Base-by-base conservation (phyloP, 2,113 vertebrate genomes). In the Labeo catla region DNA sequence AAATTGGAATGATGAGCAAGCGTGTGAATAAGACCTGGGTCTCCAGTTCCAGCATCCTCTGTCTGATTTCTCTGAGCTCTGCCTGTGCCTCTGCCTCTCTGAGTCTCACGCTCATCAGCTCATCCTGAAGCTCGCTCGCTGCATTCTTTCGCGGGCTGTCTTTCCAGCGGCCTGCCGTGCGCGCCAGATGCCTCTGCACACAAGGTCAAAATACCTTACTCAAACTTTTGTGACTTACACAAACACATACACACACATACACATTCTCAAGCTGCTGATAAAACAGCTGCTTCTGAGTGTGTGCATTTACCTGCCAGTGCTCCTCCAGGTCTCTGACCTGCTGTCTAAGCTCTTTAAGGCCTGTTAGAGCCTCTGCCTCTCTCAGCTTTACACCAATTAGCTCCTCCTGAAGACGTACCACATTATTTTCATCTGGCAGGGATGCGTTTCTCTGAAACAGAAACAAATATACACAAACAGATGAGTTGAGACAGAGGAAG, bases 361-460 rank as follows among this genome's bases (percentile, higher is more conserved):
- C 96, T 45, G 94, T 97, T 76, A 98, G 45, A 87, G 98, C 97
- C 92, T 99, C 98, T 0, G 96, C 97, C 93, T 99, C 98, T 90
- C 98, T 94, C 84, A 99, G 90, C 92, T 98, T 99, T 87, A 97
- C 96, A 4, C 96, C 97, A 1, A 99, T 99, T 87, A 99, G 93
- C 89, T 99, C 98, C 88, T 99, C 98, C 89, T 99, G 98, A 86
- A 99, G 96, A 52, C 96, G 95, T 1, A 95, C 97, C 91, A 99
- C 92, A n/a, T 99, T 99, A 92, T 95, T 98, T 93, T 99, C 98
- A 92, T 99, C 98, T 12, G 98, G 98, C 6, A 99, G 94, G 0
- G 96, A 96, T 4, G 93, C 94, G 92, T 98, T 99, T 90, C 95
- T 98, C 98, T 99, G 89, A 39, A 43, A 52, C 68, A 86, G 8